Evolutionary conservation across 2,888 invertebrate genomes (phyloP), one percentile per base, ranked within the genome.

Genomic region (Labia minor): DNA sequence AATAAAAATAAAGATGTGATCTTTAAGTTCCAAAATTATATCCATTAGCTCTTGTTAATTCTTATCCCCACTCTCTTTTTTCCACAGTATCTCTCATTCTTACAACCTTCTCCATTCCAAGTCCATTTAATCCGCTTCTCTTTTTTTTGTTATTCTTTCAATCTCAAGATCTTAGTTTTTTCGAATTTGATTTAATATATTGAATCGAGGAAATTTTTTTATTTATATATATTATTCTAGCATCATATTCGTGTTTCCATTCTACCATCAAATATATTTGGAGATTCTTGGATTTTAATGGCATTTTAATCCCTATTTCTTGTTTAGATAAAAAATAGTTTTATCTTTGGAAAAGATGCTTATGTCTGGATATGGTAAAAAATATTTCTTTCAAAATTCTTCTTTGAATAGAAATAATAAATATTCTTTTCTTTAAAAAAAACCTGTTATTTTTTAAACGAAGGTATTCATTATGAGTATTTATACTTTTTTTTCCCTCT

Each of bases 1-100:
- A 49, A 49, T 49, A 49, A 49, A 49, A 49, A 49, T 49, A 49
- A 49, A 49, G 49, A 49, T 49, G 49, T 49, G 49, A 49, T 49
- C 49, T 49, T 49, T 49, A 49, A 49, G 49, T 3, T 14, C n/a
- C 14, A 49, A 49, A 49, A 49, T 49, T 49, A 49, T 49, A 49
- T 49, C 49, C 49, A 49, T 49, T 49, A n/a, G 49, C n/a, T n/a
- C 49, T 49, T 49, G 49, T 49, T 49, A 49, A 49, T 49, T 49
- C 49, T 14, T 3, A 49, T 3, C 49, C 16, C n/a, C n/a, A n/a
- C n/a, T n/a, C n/a, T n/a, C n/a, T n/a, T n/a, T 16, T 16, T 16
- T 49, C 49, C 49, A n/a, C n/a, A n/a, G n/a, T n/a, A n/a, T n/a
- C n/a, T 14, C 49, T 14, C 49, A 26, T 6, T 26, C 26, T 8